These are phyloP conservation scores for Hylia prasina DNA, from an alignment of 2,113 vertebrate species.

Conservation along the genomic window DNA sequence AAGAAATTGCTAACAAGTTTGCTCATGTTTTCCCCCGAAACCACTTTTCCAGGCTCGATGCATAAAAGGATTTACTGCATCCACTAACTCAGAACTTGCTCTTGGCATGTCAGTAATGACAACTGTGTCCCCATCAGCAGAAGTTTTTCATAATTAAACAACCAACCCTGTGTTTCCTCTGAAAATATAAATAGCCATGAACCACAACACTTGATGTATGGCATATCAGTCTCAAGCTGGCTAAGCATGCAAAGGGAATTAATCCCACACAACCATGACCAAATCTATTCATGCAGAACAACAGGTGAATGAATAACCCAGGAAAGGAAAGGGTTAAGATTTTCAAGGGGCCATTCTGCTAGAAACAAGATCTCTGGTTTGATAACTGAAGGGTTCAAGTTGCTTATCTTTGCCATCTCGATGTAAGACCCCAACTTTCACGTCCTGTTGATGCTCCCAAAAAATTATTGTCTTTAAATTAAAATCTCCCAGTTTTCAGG, in stretches of 20 bases:
- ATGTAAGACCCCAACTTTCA: background rate
- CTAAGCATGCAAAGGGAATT: background rate
- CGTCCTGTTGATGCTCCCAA: background rate
- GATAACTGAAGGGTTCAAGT: background rate
- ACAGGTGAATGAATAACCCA: background rate
- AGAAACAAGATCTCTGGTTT: background rate
- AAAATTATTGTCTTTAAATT: background rate
- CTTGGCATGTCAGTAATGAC: background rate
- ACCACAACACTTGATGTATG: no score
- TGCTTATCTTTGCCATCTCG: background rate
- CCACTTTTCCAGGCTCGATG: background rate
- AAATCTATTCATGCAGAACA: background rate
- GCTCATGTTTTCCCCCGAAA: constrained; percentile 4
- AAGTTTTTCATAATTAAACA: background rate
- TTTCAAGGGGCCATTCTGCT: background rate
- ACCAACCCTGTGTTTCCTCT: background rate
- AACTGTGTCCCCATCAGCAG: background rate
- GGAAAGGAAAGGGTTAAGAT: background rate
- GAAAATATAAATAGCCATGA: background rate
- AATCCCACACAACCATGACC: background rate
- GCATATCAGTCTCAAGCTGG: accelerated
- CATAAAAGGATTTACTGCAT: background rate
- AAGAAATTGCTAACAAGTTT: background rate
- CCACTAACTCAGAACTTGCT: background rate
- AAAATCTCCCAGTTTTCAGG: background rate